Base-by-base conservation (phyloP, 1,140 invertebrate species). In the Euura lappo region DNA sequence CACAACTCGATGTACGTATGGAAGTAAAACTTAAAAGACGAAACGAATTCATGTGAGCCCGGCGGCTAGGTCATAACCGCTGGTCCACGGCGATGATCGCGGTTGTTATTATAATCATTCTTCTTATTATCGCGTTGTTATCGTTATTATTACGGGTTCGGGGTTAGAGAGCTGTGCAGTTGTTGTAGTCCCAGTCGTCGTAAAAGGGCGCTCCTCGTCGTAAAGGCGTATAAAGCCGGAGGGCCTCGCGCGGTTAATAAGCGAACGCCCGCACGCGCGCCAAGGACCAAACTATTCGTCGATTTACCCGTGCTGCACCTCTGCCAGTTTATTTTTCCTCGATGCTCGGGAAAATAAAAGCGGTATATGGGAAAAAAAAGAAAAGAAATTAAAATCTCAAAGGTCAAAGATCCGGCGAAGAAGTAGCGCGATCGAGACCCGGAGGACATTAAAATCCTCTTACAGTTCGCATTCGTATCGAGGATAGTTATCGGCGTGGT, bases 381-480 rank as follows among this genome's bases (percentile, higher is more conserved):
- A 1, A 28, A 28, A 28, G 0, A 28, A 28, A 28, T 28, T 28
- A 78, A 79, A 78, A 81, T 80, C 80, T 81, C 79, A 80, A 85
- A 83, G 85, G 81, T 86, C 86, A 85, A 85, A 87, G 86, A 84
- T 82, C 80, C 70, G 72, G 66, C 42, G n/a, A 51, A 74, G 68
- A 73, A 77, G 73, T 68, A 69, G 44, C 60, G 68, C 47, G 73
- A 28, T 28, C 71, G 76, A 73, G 80, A 76, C 77, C 46, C 71
- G 65, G 72, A 72, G 13, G 84, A 87, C 86, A 87, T 85, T 87
- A 85, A 87, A 87, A 87, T 76, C 85, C 86, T 86, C 84, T 87
- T 85, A 86, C 81, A 83, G 82, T 28, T 78, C 72, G 77, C 69
- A 69, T 28, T 28, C 28, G 76, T 79, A 83, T 83, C 81, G 66